Conservation (phyloP, 2,113 vertebrate genomes). For the Gasterosteus nipponicus region DNA sequence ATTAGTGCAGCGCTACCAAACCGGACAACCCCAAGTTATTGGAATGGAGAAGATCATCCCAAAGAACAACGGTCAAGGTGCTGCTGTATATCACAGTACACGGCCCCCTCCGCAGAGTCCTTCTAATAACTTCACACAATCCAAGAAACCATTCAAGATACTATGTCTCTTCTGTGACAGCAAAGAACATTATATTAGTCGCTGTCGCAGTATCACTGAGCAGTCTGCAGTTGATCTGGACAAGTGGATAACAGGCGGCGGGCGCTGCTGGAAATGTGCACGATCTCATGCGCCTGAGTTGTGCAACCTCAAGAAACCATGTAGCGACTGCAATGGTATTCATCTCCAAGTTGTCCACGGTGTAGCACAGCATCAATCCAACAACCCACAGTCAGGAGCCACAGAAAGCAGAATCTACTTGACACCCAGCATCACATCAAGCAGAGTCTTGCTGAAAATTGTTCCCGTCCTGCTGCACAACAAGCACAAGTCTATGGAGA, state of each 20-base stretch:
- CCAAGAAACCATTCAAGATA: neutral
- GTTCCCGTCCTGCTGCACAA: conserved; percentile 1
- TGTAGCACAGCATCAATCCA: too few relatives aligned
- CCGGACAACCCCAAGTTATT: neutral
- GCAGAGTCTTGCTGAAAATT: neutral
- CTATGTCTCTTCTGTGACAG: conserved; percentile 5
- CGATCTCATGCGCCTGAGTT: too few relatives aligned
- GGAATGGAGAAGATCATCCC: neutral
- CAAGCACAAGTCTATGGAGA: neutral
- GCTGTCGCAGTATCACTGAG: too few relatives aligned
- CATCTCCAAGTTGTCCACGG: too few relatives aligned
- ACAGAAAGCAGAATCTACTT: neutral
- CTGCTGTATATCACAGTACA: neutral
- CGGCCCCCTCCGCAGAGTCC: neutral
- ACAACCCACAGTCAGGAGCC: neutral
- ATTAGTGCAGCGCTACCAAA: neutral
- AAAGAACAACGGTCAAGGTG: neutral
- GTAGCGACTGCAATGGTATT: too few relatives aligned
- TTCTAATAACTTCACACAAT: neutral
- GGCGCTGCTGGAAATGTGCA: too few relatives aligned
- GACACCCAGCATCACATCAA: neutral
- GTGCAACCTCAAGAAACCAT: too few relatives aligned
- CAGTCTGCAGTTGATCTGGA: too few relatives aligned
- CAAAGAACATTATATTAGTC: neutral
- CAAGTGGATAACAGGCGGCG: too few relatives aligned